Base-by-base conservation (phyloP, 2,888 invertebrate species). In the Ceraclea dissimilis region DNA sequence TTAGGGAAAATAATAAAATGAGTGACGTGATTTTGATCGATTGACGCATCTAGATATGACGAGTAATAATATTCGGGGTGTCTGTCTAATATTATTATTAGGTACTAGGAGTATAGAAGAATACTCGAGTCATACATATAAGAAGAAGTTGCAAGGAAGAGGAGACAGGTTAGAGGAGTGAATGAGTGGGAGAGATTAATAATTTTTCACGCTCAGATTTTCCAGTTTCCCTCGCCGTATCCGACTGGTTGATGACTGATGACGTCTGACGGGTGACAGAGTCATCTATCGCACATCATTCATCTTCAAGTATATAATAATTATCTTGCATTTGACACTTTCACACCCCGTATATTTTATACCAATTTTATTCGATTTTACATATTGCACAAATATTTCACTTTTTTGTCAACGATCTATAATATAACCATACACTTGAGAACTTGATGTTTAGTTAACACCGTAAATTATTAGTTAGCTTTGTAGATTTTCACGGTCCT, bases 1-100 rank as follows among this genome's bases (percentile, higher is more conserved):
- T 6, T n/a, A 26, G 47, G 48, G 33, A 49, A 26, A 53, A 48
- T 53, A 33, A 47, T 53, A 47, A 19, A 26, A 47, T 31, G 1
- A n/a, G 13, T 43, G 50, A 50, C 26, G 26, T 26, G 26, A 26
- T 26, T 26, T 26, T 26, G 26, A 26, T 26, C 26, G 26, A 26
- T 26, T 26, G 26, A 26, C 26, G 10, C 26, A 26, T 26, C 26
- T 6, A 26, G 26, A 6, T 4, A 4, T 10, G 26, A 26, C 10
- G 26, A 26, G 10, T 26, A 26, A 26, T 26, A 26, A 26, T 26
- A n/a, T n/a, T n/a, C n/a, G n/a, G n/a, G n/a, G n/a, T n/a, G n/a
- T n/a, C n/a, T n/a, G n/a, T n/a, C n/a, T n/a, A 26, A 26, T 6
- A 26, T 26, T 26, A 26, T 10, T 26, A 6, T 26, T 26, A 26